Base-by-base conservation (phyloP, 2,888 invertebrate species). In the Cantharis flavilabris region DNA sequence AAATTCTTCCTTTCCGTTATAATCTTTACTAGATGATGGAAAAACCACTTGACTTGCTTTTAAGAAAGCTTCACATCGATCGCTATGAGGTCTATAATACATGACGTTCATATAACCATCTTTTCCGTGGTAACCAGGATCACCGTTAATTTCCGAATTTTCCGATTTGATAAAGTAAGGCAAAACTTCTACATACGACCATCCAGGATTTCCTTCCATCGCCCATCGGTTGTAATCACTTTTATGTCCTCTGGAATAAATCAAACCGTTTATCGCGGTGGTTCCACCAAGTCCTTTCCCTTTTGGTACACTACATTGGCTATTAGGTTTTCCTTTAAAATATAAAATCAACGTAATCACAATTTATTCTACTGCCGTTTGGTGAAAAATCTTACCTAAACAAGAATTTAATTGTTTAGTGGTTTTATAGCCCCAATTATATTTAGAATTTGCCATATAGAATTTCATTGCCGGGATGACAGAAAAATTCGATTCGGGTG, bases 141-240 rank as follows among this genome's bases (percentile, higher is more conserved):
- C 91, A 73, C 88, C 89, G 30, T 91, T 90, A 62, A 89, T 83
- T 78, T 92, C 91, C 76, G 92, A 90, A 82, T 92, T 92, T 88
- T 95, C 95, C 0, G 93, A 93, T 85, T 94, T 94, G 79, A 90
- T 91, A 82, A 96, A 96, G 85, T 94, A 95, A 2, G 93, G 91
- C 26, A 95, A 84, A 0, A 95, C 89, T 76, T 94, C 92, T 0
- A 89, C 84, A 84, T 93, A 95, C 71, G 92, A 91, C 96, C 96
- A 96, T 0, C 95, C 95, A 0, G 89, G 86, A 84, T 95, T 96
- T 1, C 95, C 96, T 86, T 92, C 89, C 26, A 88, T 88, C 13
- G 90, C 92, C 96, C 96, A 96, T 70, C 91, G 89, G 84, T 96
- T 93, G 85, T 93, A 96, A 88, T 96, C 96, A 65, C 89, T 89